Evolutionary conservation across 2,888 invertebrate genomes (phyloP).

Genomic region (Dromius quadrimaculatus): DNA sequence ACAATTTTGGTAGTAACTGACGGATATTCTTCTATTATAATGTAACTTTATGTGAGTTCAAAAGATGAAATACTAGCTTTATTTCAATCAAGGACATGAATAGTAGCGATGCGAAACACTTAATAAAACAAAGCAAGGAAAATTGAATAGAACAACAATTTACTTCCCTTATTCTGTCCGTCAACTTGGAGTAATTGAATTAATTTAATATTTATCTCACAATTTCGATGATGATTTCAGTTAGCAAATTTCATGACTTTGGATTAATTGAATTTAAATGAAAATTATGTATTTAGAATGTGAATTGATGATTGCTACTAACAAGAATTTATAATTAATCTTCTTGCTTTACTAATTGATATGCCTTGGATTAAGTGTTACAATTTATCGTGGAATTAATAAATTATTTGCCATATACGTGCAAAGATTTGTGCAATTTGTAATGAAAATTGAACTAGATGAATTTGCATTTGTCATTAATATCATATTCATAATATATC

Average conservation of each 20-base stretch:
- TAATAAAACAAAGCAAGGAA: no score
- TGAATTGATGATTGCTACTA: constrained; percentile 30
- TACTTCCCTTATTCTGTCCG: no score
- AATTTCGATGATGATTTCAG: constrained; percentile 6
- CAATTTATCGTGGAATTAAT: constrained; percentile 30
- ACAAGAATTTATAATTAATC: constrained; percentile 30
- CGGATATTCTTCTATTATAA: no score
- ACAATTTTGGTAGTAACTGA: no score
- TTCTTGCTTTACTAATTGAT: constrained; percentile 21
- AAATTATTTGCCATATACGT: not conserved
- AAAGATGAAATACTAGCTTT: no score
- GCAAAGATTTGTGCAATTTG: not conserved
- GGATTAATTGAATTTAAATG: constrained; percentile 33
- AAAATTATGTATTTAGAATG: constrained; percentile 36
- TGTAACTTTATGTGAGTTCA: no score
- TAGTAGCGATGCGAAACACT: no score
- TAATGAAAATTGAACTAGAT: constrained; percentile 8
- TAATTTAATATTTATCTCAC: constrained; percentile 27
- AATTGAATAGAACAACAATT: no score
- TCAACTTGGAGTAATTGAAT: no score
- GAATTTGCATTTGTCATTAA: constrained; percentile 11
- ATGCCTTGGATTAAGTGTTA: constrained; percentile 14
- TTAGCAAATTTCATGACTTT: constrained; percentile 1
- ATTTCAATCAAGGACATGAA: no score
- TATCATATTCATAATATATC: constrained; percentile 9